Evolutionary conservation across 2,113 vertebrate species (phyloP).

Genomic region (Eublepharis macularius): DNA sequence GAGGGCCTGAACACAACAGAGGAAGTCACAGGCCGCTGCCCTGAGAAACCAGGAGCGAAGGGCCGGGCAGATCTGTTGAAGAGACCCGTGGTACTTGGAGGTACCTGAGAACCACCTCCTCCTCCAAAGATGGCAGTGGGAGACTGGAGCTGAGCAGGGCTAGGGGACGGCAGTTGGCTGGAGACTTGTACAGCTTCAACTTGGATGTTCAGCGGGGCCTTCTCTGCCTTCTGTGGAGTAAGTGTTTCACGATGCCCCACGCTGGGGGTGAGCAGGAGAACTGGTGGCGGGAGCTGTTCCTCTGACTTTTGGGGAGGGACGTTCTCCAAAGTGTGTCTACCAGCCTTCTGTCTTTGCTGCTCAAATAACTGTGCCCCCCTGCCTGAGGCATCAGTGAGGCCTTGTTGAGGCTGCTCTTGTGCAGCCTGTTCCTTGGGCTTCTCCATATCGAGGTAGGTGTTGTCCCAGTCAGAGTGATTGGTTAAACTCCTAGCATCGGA

Average conservation of each 20-base stretch:
- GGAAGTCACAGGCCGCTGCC: slow-evolving; percentile 78
- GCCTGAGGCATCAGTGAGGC: slow-evolving; percentile 84
- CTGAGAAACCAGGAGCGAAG: slow-evolving; percentile 83
- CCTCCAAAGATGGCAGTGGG: slow-evolving; percentile 64
- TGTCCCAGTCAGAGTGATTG: slow-evolving; percentile 90
- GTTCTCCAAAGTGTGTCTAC: slow-evolving; percentile 77
- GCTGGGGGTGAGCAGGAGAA: slow-evolving; percentile 49
- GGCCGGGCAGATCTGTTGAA: slow-evolving; percentile 89
- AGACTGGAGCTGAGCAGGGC: slow-evolving; percentile 72
- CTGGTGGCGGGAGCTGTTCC: slow-evolving; percentile 33
- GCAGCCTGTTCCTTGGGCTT: slow-evolving; percentile 77
- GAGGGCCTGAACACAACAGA: slow-evolving; percentile 77
- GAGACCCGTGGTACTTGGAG: slow-evolving; percentile 56
- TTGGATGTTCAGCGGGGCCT: slow-evolving; percentile 57
- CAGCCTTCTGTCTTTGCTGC: slow-evolving; percentile 90
- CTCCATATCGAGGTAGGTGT: slow-evolving; percentile 88
- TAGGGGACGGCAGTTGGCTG: slow-evolving; percentile 55
- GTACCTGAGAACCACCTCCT: slow-evolving; percentile 22
- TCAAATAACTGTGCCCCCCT: slow-evolving; percentile 93
- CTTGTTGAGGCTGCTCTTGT: slow-evolving; percentile 73
- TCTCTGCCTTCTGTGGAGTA: slow-evolving; percentile 67
- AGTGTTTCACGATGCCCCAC: slow-evolving; percentile 74
- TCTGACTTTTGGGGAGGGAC: slow-evolving; percentile 13
- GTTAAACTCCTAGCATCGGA: slow-evolving; percentile 85
- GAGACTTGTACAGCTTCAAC: slow-evolving; percentile 53